These are phyloP conservation scores for Drosophila grimshawi DNA, from an alignment of 1,140 invertebrate genomes.

Conservation along the genomic window DNA sequence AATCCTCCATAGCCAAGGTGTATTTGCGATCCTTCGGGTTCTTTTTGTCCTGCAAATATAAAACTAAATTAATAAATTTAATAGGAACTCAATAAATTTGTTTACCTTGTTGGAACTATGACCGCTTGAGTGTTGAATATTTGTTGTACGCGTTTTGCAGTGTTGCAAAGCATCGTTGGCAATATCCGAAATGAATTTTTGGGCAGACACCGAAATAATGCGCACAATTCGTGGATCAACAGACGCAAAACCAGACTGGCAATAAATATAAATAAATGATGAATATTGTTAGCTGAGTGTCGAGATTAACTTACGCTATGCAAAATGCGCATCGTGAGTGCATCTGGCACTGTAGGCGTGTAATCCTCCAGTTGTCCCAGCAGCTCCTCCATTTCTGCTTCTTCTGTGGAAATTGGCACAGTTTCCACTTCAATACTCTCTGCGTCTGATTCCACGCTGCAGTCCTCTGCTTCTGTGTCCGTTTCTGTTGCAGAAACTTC, in stretches of 20 bases:
- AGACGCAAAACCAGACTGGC: conserved; percentile 93
- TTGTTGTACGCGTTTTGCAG: conserved; percentile 94
- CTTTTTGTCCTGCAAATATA: conserved; percentile 56
- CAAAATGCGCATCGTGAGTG: conserved; percentile 94
- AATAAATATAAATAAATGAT: not conserved
- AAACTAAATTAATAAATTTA: not conserved
- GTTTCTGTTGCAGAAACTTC: conserved; percentile 55
- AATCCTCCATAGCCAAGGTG: conserved; percentile 97
- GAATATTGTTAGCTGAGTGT: not conserved
- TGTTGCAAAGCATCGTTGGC: conserved; percentile 98
- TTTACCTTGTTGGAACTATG: conserved; percentile 70
- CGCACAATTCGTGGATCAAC: conserved; percentile 94
- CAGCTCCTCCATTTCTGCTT: conserved; percentile 74
- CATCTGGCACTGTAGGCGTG: conserved; percentile 75
- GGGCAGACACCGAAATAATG: conserved; percentile 96
- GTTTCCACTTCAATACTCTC: conserved; percentile 62
- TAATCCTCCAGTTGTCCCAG: conserved; percentile 95
- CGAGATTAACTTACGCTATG: conserved; percentile 83
- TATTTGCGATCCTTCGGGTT: conserved; percentile 93
- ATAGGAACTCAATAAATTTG: not conserved
- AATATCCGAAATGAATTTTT: conserved; percentile 99
- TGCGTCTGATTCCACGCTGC: conserved; percentile 45
- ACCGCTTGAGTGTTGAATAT: conserved; percentile 85
- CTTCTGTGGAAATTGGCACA: conserved; percentile 47
- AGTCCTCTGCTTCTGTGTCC: conserved; percentile 48